Base-by-base conservation (phyloP, 2,797 vertebrate genomes). In the Myotis vivesi region DNA sequence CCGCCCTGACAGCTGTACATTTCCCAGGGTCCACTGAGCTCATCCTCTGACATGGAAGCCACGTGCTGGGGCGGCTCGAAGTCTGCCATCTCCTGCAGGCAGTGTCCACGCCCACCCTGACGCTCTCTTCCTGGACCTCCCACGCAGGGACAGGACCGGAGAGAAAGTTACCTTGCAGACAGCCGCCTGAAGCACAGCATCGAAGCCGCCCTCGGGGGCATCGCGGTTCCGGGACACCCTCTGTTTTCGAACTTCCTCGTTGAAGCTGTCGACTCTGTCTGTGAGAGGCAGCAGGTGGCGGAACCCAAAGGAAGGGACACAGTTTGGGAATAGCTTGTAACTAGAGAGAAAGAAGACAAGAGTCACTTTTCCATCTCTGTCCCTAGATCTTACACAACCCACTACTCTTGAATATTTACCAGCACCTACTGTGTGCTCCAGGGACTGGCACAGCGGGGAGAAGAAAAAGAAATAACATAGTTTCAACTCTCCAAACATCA, bases 151-250 rank as follows among this genome's bases (percentile, higher is more conserved):
- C 16, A 8, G 10, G 62, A 28, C 66, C 75, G 36, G 55, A 36
- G 57, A 38, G 66, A 1, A 6, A 82, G 98, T 98, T 97, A 99
- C 99, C 99, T 99, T 99, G 97, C 99, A 99, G 73, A 99, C 99
- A 0, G 99, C 99, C 0, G 99, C 99, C 98, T 99, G 99, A 94
- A 99, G 98, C 71, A 99, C 99, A 4, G 99, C 99, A 46, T 99
- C 99, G 0, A 99, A 99, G 0, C 99, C 99, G 0, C 99, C 99
- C 97, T 99, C 99, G 0, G 99, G 99, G 0, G 99, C 99, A 4
- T 99, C 99, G 0, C 99, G 97, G 98, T 99, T 99, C 75, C 99
- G 99, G 10, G 99, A 99, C 33, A 99, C 99, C 97, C 99, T 98
- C 98, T 99, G 99, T 83, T 99, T 99, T 97, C 98, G 99, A 91